Evolutionary conservation across 2,888 invertebrate genomes (phyloP).

Genomic region (Acrobasis repandana): DNA sequence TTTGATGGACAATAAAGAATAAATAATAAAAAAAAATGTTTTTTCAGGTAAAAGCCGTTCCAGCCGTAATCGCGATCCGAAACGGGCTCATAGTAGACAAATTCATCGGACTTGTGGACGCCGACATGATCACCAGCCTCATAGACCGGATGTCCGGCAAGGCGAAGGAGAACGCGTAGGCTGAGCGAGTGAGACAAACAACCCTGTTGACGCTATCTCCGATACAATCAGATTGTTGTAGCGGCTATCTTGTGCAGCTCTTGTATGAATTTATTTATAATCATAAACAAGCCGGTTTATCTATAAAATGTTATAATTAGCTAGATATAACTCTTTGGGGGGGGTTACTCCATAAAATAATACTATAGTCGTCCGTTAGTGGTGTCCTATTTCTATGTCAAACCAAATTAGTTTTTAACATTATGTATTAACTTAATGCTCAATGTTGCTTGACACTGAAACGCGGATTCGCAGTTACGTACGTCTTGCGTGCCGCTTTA

Average conservation of each 20-base stretch:
- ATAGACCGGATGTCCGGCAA: conserved; percentile 85
- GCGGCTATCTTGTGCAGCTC: background rate
- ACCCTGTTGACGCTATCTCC: conserved; percentile 14
- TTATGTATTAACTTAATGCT: too few species aligned
- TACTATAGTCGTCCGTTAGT: too few species aligned
- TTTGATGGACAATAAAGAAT: too few species aligned
- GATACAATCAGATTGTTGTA: conserved; percentile 14
- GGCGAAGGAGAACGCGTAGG: conserved; percentile 50
- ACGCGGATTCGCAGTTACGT: too few species aligned
- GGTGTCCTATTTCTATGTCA: too few species aligned
- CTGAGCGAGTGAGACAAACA: background rate
- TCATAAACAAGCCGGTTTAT: background rate
- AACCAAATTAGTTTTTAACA: too few species aligned
- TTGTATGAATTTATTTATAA: background rate
- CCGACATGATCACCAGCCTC: conserved; percentile 90
- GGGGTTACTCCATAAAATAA: too few species aligned
- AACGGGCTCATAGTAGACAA: conserved; percentile 93
- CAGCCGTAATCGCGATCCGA: conserved; percentile 90
- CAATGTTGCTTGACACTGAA: too few species aligned
- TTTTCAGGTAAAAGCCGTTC: conserved; percentile 90
- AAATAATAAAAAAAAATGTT: background rate
- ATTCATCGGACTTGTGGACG: conserved; percentile 93
- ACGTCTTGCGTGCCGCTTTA: too few species aligned
- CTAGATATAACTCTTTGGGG: too few species aligned
- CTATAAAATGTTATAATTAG: background rate